These are phyloP conservation scores for Genyomyrus donnyi DNA, from an alignment of 2,113 vertebrate genomes.

Conservation along the genomic window DNA sequence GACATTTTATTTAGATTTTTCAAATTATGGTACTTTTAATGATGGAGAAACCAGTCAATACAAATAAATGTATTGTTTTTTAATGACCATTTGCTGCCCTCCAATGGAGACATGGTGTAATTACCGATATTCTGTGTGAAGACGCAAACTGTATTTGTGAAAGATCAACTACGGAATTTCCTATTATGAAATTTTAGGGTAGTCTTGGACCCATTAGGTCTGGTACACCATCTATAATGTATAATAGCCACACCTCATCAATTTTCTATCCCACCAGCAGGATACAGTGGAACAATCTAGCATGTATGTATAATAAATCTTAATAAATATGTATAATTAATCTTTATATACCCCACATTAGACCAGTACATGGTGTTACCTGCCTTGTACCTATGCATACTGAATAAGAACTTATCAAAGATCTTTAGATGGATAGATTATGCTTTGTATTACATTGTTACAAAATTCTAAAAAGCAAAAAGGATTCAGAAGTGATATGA, in stretches of 20 bases:
- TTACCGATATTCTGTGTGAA: neutral
- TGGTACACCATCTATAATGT: neutral
- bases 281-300: neutral
- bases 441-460: neutral
- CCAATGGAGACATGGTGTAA: constrained; percentile 4
- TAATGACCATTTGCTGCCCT: constrained; percentile 17
- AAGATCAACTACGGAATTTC: neutral
- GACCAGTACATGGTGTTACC: neutral
- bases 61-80: neutral
- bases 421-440: neutral
- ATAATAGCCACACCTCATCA: neutral
- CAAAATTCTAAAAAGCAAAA: neutral
- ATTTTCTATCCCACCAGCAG: neutral
- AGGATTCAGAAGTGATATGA: neutral
- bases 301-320: neutral
- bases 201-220: neutral
- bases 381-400: neutral
- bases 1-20: neutral
- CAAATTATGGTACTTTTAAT: neutral
- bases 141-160: neutral
- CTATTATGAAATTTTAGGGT: neutral
- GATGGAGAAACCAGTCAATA: neutral
- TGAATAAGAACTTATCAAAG: neutral
- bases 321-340: neutral
- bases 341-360: neutral